These are phyloP conservation scores for Mionectes macconnelli DNA, from an alignment of 2,113 vertebrate species.

Conservation along the genomic window DNA sequence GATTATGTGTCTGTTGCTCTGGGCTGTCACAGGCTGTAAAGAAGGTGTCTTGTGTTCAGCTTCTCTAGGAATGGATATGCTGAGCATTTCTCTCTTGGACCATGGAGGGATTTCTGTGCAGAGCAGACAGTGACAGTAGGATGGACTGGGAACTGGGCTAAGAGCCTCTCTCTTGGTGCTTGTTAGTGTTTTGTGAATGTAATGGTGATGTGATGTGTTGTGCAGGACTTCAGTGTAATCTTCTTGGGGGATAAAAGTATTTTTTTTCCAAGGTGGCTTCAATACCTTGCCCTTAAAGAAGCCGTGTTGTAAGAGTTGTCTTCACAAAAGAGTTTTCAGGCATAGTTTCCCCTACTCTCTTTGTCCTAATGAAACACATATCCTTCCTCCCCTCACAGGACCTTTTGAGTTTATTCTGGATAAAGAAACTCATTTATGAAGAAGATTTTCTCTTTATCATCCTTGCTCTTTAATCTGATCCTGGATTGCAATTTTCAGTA, in stretches of 20 bases:
- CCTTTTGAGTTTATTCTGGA: slow-evolving; percentile 36
- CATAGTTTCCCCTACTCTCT: neutral
- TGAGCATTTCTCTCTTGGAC: neutral
- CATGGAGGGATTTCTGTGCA: neutral
- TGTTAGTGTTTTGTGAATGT: neutral
- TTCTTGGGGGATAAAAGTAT: neutral
- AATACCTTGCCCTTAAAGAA: neutral
- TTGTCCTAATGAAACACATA: neutral
- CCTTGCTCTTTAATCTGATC: slow-evolving; percentile 19
- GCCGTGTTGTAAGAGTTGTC: neutral
- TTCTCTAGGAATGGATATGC: neutral
- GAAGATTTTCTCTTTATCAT: neutral
- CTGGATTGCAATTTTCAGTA: slow-evolving; percentile 15
- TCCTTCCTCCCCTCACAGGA: neutral
- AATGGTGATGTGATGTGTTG: neutral
- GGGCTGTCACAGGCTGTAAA: neutral
- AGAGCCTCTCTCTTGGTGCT: neutral
- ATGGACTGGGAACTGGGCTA: neutral
- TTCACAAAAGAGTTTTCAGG: neutral
- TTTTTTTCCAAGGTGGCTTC: neutral
- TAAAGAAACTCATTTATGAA: slow-evolving; percentile 8
- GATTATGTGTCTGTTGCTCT: neutral
- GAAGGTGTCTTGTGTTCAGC: neutral
- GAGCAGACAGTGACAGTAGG: neutral
- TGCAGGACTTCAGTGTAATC: neutral